Conservation (phyloP, 2,113 vertebrate species). For the Cyprinodon brontotheroides region DNA sequence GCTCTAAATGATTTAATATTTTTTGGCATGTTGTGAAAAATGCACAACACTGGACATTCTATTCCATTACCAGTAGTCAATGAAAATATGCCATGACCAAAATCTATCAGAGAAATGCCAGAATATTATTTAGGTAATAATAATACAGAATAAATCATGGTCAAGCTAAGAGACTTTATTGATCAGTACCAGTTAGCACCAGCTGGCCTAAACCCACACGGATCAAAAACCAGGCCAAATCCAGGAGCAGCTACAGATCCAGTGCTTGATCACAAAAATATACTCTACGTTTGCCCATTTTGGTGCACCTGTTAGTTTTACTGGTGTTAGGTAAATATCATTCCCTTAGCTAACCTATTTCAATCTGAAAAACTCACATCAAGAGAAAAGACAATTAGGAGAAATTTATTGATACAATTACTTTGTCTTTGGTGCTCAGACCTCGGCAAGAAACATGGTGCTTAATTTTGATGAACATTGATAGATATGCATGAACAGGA, state of each 20-base stretch:
- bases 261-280: neutral
- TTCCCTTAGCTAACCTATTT: neutral
- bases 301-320: neutral
- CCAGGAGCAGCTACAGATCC: neutral
- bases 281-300: neutral
- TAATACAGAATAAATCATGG: neutral
- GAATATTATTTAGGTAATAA: neutral
- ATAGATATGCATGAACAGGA: too few species aligned
- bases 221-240: neutral
- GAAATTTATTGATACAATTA: too few species aligned
- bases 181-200: neutral
- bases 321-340: neutral
- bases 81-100: neutral
- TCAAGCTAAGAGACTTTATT: neutral
- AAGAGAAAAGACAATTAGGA: too few species aligned
- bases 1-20: conserved; percentile 65
- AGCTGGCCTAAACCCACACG: neutral
- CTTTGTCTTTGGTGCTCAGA: too few species aligned
- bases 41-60: conserved; percentile 4
- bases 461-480: too few species aligned
- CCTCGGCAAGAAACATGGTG: too few species aligned
- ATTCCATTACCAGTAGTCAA: neutral
- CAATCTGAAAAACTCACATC: too few species aligned
- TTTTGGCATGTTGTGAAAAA: conserved; percentile 48
- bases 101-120: neutral